Evolutionary conservation across 2,888 invertebrate species (phyloP), one percentile per base, ranked within the genome.

Genomic region (Aradus depressus): DNA sequence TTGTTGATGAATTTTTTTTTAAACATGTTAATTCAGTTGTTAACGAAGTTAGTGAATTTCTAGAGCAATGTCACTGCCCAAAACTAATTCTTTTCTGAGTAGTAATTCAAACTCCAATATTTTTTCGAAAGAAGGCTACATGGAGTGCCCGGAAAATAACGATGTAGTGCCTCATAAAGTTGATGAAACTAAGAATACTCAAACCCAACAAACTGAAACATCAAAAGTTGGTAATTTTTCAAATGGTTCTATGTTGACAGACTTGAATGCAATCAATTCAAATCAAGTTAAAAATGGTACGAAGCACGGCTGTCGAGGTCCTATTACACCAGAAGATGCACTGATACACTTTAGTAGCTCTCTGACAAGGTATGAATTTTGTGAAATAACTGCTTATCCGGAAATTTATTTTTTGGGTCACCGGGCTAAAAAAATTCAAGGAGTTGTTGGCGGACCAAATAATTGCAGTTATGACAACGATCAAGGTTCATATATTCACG

Each of bases 391-490:
- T 67, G 85, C 84, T 65, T 98, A 92, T 68, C 84, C 90, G 18
- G 85, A 91, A 68, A 84, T 93, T 64, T 88, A 83, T 69, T 79
- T 77, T 64, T 87, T 91, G 62, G 97, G 97, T 62, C 89, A 90
- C 58, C 93, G 90, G 74, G 93, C 95, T 4, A 93, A 93, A 69
- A 96, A 96, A 71, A 77, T 91, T 53, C 85, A 87, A 8, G 89
- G 89, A 21, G 80, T 90, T 54, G 79, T 84, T 59, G 89, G 88
- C 45, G 80, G 81, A 64, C 82, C 87, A 58, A 90, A 90, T 69
- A 92, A 93, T 71, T 86, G 84, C 67, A 91, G 91, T 64, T 98
- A 95, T 72, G 97, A 98, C 72, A 96, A 97, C 72, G 95, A 96
- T 67, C 91, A 96, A 71, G 97, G 97, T 62, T 92, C 93, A 38